Conservation (phyloP, 2,888 invertebrate species). For the Carcina quercana region DNA sequence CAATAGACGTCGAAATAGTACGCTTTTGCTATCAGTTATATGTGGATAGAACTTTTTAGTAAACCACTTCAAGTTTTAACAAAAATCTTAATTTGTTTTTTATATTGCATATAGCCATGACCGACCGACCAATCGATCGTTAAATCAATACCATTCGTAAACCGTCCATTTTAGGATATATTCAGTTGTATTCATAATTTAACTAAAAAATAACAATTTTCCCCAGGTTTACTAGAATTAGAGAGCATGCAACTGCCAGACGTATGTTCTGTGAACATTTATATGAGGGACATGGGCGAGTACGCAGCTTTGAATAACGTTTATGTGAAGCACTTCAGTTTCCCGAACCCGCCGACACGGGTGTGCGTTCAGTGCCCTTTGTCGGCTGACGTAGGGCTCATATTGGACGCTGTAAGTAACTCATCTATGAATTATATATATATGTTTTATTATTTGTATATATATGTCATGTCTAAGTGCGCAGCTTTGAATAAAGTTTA, state of each 20-base stretch:
- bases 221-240: slow-evolving; percentile 67
- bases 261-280: slow-evolving; percentile 88
- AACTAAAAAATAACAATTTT: too few species aligned
- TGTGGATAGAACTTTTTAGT: too few species aligned
- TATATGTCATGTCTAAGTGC: slow-evolving; percentile 88
- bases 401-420: slow-evolving; percentile 83
- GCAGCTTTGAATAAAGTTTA: slow-evolving; percentile 85
- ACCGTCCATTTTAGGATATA: too few species aligned
- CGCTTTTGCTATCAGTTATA: too few species aligned
- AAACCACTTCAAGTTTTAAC: too few species aligned
- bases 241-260: slow-evolving; percentile 74
- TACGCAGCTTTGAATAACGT: slow-evolving; percentile 85
- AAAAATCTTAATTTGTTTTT: too few species aligned
- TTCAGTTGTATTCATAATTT: too few species aligned
- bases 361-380: slow-evolving; percentile 90
- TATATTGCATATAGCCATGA: too few species aligned
- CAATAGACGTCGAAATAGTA: too few species aligned
- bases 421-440: slow-evolving; percentile 1
- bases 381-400: slow-evolving; percentile 80
- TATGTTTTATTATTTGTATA: slow-evolving; percentile 56
- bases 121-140: too few species aligned
- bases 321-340: slow-evolving; percentile 82
- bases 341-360: slow-evolving; percentile 88
- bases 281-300: slow-evolving; percentile 87
- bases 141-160: too few species aligned